Conservation (phyloP, 2,797 vertebrate genomes). For the Myotis findleyi region DNA sequence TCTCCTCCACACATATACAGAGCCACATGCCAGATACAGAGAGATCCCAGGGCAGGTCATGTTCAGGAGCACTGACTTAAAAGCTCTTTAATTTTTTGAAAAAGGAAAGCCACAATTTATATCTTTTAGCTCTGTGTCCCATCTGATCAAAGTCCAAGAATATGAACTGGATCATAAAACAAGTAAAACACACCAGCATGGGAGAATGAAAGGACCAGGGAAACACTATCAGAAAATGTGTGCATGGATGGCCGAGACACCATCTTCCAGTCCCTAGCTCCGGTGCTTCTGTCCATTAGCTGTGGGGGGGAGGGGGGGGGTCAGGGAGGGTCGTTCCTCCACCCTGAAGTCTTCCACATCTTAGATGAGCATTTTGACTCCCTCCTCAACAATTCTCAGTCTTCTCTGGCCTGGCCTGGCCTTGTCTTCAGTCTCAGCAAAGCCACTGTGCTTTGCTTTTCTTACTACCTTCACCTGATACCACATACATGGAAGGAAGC, state of each 20-base stretch:
- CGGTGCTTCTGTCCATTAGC: not conserved
- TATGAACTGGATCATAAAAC: slow-evolving; percentile 7
- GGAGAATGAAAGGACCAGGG: not conserved
- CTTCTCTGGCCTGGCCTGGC: not conserved
- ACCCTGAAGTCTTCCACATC: not conserved
- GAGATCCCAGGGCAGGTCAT: not conserved
- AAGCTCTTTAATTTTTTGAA: slow-evolving; percentile 48
- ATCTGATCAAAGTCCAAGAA: slow-evolving; percentile 65
- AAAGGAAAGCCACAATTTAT: slow-evolving; percentile 51
- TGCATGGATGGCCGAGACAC: not conserved
- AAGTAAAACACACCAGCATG: not conserved
- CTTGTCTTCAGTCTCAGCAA: not conserved
- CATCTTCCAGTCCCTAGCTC: too few species aligned
- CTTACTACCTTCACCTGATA: not conserved
- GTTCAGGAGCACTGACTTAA: not conserved
- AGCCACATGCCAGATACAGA: not conserved
- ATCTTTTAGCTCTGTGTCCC: slow-evolving; percentile 24
- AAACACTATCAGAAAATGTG: not conserved
- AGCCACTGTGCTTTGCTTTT: not conserved
- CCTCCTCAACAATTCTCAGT: not conserved
- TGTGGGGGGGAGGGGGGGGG: accelerated
- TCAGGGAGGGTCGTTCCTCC: not conserved
- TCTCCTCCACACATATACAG: not conserved
- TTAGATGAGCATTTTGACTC: not conserved
- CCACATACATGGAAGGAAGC: not conserved